These are phyloP conservation scores for Pica pica DNA, from an alignment of 2,113 vertebrate species.

Conservation along the genomic window DNA sequence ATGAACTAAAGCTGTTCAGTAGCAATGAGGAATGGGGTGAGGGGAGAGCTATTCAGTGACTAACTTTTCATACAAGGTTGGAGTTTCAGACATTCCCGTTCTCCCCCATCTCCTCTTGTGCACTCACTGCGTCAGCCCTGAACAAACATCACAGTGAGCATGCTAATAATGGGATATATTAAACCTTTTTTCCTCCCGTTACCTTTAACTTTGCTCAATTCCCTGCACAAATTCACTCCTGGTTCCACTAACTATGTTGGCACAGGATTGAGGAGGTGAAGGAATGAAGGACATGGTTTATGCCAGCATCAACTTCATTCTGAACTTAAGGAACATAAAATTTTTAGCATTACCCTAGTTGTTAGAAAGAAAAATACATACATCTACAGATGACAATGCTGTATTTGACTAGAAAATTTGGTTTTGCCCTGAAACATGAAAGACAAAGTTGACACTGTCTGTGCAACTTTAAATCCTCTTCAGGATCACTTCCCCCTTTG, in stretches of 20 bases:
- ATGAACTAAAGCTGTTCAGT: not conserved
- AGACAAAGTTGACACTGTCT: not conserved
- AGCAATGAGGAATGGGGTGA: not conserved
- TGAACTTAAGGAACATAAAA: not conserved
- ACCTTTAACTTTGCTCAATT: not conserved
- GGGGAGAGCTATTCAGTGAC: not conserved
- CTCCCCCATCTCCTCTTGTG: not conserved
- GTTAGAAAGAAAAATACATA: not conserved
- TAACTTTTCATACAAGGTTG: rapidly evolving
- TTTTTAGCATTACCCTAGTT: not conserved
- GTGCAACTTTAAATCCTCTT: not conserved
- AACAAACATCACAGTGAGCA: not conserved
- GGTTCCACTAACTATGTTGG: not conserved
- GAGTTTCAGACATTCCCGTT: not conserved
- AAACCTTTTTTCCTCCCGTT: not conserved
- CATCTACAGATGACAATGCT: not conserved
- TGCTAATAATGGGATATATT: not conserved
- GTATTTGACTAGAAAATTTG: not conserved
- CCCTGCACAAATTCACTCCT: not conserved
- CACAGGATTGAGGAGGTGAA: not conserved
- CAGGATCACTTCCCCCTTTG: not conserved
- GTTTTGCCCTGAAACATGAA: not conserved
- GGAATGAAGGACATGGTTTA: not conserved
- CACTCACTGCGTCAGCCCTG: not conserved
- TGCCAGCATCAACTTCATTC: not conserved